Evolutionary conservation across 64 coral and sea anemone species (phyloP).

Genomic region (Actinia tenebrosa): DNA sequence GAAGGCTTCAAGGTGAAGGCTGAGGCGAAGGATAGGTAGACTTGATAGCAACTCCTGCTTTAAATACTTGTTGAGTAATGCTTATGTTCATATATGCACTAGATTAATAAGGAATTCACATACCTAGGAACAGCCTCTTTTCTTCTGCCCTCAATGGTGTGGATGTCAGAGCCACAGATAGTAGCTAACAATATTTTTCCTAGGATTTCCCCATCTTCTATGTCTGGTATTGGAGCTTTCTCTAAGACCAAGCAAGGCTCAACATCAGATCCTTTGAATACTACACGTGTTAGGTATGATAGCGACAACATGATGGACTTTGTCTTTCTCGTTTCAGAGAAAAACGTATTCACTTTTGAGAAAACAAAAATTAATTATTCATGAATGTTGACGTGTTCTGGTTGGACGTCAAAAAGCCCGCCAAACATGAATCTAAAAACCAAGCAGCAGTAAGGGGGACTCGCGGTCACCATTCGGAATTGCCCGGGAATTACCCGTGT

Average conservation of each 20-base stretch:
- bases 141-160: conserved; percentile 72
- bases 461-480: too few relatives aligned
- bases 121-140: conserved; percentile 78
- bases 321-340: background rate
- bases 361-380: background rate
- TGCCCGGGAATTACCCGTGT: too few relatives aligned
- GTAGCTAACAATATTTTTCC: conserved; percentile 67
- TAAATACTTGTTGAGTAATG: too few relatives aligned
- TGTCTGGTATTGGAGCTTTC: conserved; percentile 43
- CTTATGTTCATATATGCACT: background rate
- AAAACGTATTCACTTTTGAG: background rate
- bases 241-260: conserved; percentile 54
- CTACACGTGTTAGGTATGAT: conserved; percentile 3
- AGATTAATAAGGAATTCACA: background rate
- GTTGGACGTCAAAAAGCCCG: background rate
- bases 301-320: background rate
- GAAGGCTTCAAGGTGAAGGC: too few relatives aligned
- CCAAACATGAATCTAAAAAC: background rate
- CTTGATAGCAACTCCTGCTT: too few relatives aligned
- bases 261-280: conserved; percentile 14
- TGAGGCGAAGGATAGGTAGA: too few relatives aligned
- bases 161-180: conserved; percentile 93
- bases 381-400: background rate
- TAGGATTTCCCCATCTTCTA: conserved; percentile 85
- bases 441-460: too few relatives aligned